Base-by-base conservation (phyloP, 2,113 vertebrate genomes). In the Tamias sibiricus region DNA sequence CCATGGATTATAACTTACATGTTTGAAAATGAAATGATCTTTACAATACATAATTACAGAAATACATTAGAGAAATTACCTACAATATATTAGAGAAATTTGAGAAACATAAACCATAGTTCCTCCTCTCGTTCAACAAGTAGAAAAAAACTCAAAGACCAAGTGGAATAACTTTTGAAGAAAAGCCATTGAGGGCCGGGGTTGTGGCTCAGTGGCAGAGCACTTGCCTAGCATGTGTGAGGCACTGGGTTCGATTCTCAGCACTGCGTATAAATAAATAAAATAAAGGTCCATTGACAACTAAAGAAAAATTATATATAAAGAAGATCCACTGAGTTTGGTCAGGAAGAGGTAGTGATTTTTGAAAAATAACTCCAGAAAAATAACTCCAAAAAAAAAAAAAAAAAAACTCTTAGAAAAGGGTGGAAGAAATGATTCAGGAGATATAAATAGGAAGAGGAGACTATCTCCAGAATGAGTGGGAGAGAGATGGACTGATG, bases 121-220 rank as follows among this genome's bases (percentile, higher is more conserved):
- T 76, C 19, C 80, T 83, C 62, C 5, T 80, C 64, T 93, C 1
- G 20, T 14, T 26, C 19, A 86, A 30, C 13, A 77, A 37, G 19
- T 75, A 52, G 59, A 84, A 95, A 87, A 87, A 87, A 92, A 22
- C 40, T 30, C 0, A 88, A 64, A 83, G 62, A 83, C 59, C 83
- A 92, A 79, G 54, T 49, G 35, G 40, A 92, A n/a, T 92, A 92
- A 83, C 26, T 71, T 93, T 82, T 92, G 22, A 94, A 75, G 68
- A 82, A 93, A 94, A 94, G 37, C 22, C 26, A 79, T 30, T 64
- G 47, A 89, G 4, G 13, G 47, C 47, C 13, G 47, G 47, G 47
- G 47, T 49, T 49, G 47, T 49, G 47, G 47, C 47, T 49, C 47
- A 49, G 47, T 49, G 47, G 47, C 47, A 49, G 47, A 49, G 47